Evolutionary conservation across 2,888 invertebrate genomes (phyloP).

Genomic region (Apamea anceps): DNA sequence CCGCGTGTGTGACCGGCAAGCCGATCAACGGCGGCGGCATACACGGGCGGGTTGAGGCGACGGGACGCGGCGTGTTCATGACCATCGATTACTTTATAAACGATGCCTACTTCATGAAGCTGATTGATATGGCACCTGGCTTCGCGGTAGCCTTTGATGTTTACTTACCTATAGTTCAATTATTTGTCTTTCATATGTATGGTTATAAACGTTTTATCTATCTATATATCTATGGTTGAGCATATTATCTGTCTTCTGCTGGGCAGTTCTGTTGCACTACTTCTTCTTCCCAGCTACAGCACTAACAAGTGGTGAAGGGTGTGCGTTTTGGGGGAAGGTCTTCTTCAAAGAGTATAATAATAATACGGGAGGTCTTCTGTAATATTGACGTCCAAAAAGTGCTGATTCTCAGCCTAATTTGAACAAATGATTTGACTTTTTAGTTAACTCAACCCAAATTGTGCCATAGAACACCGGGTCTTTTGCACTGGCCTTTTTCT

Average conservation of each 20-base stretch:
- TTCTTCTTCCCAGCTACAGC: not conserved
- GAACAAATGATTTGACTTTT: not conserved
- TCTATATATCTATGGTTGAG: not conserved
- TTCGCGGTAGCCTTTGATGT: constrained; percentile 72
- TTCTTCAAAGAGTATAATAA: no score
- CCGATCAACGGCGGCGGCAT: constrained; percentile 97
- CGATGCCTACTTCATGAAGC: constrained; percentile 93
- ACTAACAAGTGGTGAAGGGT: no score
- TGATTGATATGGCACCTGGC: constrained; percentile 89
- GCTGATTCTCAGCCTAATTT: not conserved
- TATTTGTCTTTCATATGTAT: not conserved
- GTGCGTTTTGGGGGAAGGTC: not conserved
- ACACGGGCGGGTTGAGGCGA: constrained; percentile 95
- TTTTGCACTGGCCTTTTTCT: not conserved
- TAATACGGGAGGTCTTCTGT: not conserved
- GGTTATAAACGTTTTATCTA: not conserved
- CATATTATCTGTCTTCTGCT: not conserved
- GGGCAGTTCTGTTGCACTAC: not conserved
- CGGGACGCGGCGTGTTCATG: constrained; percentile 94
- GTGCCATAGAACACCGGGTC: not conserved
- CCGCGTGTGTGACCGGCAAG: constrained; percentile 96
- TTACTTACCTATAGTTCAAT: not conserved
- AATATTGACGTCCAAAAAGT: no score
- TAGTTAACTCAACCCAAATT: not conserved
- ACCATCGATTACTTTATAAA: constrained; percentile 93